Percentiles rank a stretch among this genome's conserved stretches.
Conservation (phyloP, 1,140 invertebrate genomes). For the Cepaea nemoralis region DNA sequence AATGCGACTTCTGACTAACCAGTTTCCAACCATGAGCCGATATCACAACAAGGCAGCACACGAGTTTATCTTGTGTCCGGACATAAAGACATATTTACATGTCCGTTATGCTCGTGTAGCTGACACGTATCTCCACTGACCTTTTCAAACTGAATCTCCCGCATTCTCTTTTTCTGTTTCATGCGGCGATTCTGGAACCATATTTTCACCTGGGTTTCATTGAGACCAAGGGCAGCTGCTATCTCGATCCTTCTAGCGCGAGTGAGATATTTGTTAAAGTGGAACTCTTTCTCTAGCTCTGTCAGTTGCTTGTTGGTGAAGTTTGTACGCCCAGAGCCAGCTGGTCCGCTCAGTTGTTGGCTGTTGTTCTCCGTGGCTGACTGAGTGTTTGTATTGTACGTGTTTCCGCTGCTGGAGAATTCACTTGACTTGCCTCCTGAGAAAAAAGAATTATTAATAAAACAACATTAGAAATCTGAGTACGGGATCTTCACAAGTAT, state of each 20-base stretch:
- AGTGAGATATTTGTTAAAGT: constrained; percentile 99
- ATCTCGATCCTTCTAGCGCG: constrained; percentile 96
- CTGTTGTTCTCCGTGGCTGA: background rate
- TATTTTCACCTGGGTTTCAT: constrained; percentile 83
- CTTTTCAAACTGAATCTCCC: constrained; percentile 65
- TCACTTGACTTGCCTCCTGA: constrained; percentile 39
- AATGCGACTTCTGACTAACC: too few relatives aligned
- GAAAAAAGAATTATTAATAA: constrained; percentile 36
- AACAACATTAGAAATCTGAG: too few relatives aligned
- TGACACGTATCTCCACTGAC: constrained; percentile 54
- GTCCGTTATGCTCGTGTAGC: too few relatives aligned
- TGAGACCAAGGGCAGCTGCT: constrained; percentile 92
- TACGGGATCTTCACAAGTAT: too few relatives aligned
- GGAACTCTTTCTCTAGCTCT: constrained; percentile 98
- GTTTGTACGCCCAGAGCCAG: constrained; percentile 82
- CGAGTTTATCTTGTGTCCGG: too few relatives aligned
- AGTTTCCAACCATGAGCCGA: too few relatives aligned
- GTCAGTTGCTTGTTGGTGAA: constrained; percentile 99
- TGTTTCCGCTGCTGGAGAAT: background rate
- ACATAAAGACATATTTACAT: too few relatives aligned
- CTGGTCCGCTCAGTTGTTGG: background rate
- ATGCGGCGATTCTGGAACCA: constrained; percentile 96
- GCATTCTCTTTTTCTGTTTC: constrained; percentile 91
- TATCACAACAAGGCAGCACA: too few relatives aligned
- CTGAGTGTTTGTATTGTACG: background rate